Percentiles rank a stretch among this genome's conserved stretches.
These are phyloP conservation scores for Brachionus manjavacas DNA, from an alignment of 1,140 invertebrate species.

Conservation along the genomic window DNA sequence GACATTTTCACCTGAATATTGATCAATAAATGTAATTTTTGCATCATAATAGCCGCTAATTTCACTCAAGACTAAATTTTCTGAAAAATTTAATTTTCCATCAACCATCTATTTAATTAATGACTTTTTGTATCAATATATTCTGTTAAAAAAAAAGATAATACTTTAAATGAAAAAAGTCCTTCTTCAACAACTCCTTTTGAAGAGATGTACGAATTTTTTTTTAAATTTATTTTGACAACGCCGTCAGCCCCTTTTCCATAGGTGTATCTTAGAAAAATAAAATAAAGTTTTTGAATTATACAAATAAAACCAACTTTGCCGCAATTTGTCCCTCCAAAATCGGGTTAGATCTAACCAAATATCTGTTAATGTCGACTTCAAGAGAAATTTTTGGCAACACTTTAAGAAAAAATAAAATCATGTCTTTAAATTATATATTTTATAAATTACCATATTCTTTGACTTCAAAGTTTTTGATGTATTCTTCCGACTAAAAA, in stretches of 20 bases:
- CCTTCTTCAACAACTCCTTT: not conserved
- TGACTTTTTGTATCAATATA: not conserved
- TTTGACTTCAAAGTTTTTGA: not conserved
- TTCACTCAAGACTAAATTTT: not conserved
- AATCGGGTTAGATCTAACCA: not conserved
- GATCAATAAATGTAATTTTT: not conserved
- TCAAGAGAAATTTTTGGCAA: not conserved
- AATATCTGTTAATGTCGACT: not conserved
- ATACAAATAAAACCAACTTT: not conserved
- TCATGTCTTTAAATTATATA: not conserved
- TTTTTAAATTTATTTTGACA: not conserved
- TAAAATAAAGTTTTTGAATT: not conserved
- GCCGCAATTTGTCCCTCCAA: not conserved
- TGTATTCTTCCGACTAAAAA: not conserved
- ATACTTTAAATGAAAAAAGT: not conserved
- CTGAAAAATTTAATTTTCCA: not conserved
- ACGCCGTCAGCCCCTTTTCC: conserved; percentile 4
- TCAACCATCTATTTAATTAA: not conserved
- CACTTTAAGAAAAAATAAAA: not conserved
- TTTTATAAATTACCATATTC: not conserved
- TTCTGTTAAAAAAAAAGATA: not conserved
- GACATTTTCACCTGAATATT: not conserved
- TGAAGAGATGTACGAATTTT: not conserved
- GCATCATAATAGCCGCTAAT: not conserved
- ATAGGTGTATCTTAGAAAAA: not conserved